phyloP scores from a whole-genome alignment of 2,113 vertebrate genomes.

The Chinchilla lanigera region DNA sequence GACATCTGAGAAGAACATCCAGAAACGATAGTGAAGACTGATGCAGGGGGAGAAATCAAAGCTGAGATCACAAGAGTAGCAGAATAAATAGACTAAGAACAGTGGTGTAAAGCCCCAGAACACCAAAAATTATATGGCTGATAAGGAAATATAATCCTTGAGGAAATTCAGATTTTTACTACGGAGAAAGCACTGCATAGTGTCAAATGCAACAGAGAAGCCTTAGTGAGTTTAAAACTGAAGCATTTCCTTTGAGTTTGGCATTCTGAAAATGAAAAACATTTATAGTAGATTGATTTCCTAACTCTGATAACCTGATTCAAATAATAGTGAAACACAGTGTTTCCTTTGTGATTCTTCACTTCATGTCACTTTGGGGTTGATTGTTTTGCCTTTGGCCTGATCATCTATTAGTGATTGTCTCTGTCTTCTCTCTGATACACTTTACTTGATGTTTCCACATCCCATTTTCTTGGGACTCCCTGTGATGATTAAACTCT shows the following conservation, averaged over 20 bases:
- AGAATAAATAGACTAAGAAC: not conserved
- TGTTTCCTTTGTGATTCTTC: not conserved
- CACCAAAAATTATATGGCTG: not conserved
- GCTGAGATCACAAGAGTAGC: not conserved
- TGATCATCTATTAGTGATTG: not conserved
- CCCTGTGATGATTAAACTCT: not conserved
- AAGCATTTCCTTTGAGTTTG: not conserved
- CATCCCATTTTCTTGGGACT: not conserved
- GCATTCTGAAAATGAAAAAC: conserved; percentile 7
- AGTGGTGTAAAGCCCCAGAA: not conserved
- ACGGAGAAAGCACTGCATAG: not conserved
- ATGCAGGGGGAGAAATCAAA: not conserved
- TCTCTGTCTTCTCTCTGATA: not conserved
- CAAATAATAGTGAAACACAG: not conserved
- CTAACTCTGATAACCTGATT: not conserved
- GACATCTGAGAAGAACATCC: not conserved
- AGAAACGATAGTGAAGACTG: not conserved
- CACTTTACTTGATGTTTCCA: not conserved
- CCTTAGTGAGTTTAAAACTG: not conserved
- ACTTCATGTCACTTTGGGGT: not conserved
- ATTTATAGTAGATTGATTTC: not conserved
- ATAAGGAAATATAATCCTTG: not conserved
- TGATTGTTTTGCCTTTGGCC: not conserved
- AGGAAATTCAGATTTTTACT: not conserved
- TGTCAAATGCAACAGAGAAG: not conserved